Conservation (phyloP, 2,113 vertebrate genomes). For the Syngnathus typhle region DNA sequence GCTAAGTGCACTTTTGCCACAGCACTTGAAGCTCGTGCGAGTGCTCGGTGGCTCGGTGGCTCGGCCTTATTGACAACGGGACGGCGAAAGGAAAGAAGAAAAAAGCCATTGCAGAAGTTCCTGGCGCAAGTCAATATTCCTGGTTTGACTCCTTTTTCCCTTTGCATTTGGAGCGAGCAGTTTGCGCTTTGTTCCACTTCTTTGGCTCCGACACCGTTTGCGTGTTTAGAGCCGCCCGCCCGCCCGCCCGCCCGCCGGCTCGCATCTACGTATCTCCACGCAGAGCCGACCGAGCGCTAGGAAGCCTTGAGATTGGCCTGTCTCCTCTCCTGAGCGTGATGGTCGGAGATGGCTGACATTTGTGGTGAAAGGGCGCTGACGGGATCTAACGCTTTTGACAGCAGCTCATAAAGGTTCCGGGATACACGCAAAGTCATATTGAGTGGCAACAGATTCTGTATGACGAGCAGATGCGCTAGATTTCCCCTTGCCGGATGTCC, state of each 20-base stretch:
- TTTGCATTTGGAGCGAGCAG: not conserved
- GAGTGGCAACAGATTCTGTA: not conserved
- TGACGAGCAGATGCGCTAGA: not conserved
- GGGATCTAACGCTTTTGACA: conserved; percentile 21
- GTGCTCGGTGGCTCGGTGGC: conserved; percentile 16
- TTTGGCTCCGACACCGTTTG: conserved; percentile 19
- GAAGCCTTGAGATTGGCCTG: conserved; percentile 14
- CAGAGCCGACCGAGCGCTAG: conserved; percentile 12
- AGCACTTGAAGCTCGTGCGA: conserved; percentile 17
- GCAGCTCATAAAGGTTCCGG: conserved; percentile 11
- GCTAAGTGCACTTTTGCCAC: conserved; percentile 36
- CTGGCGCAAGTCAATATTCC: conserved; percentile 7
- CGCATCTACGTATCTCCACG: conserved; percentile 29
- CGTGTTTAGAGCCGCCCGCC: conserved; percentile 11
- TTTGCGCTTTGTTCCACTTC: not conserved
- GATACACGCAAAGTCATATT: conserved; percentile 6
- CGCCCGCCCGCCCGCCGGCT: conserved; percentile 11
- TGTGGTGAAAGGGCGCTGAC: conserved; percentile 29
- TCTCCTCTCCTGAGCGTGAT: conserved; percentile 32
- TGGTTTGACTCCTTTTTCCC: not conserved
- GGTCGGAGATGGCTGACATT: conserved; percentile 16
- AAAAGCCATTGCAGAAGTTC: conserved; percentile 17
- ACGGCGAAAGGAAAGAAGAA: conserved; percentile 6
- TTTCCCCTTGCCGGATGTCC: not conserved
- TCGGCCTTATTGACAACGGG: conserved; percentile 16